Evolutionary conservation across 2,797 vertebrate genomes (phyloP), one percentile per base, ranked within the genome.

Genomic region (Bradypus variegatus): DNA sequence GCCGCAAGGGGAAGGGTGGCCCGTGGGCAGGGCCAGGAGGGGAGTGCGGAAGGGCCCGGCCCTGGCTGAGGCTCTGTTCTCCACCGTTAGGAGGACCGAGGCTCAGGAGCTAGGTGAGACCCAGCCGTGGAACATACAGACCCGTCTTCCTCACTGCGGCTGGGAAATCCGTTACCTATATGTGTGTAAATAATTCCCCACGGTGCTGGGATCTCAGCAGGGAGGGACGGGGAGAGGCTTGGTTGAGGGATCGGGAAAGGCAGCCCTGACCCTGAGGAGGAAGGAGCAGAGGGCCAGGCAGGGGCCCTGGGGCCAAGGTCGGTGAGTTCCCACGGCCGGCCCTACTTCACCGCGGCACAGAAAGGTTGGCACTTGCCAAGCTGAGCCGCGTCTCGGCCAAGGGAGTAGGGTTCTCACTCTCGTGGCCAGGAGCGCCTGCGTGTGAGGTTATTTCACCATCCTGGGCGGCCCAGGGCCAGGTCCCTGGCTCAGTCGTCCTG

Each of bases 121-220:
- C 55, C 55, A 55, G 55, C 55, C 1, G 55, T 19, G 18, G 55
- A 55, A 19, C 3, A 55, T 16, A 55, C 18, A 16, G 16, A 5
- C 4, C 55, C 6, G 4, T 18, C 55, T 7, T 2, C 55, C 55
- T 19, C 53, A 16, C 14, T 55, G 55, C 1, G 55, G 5, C 55
- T 45, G 41, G 8, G 55, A 23, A 23, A 21, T 23, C 41, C 8
- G 19, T 23, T 19, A 58, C 21, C 7, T 58, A 23, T 6, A 50
- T 50, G 50, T 23, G 55, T 16, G 16, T 23, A 25, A 78, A 11
- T 18, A 58, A 50, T 78, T 38, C 45, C 91, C 45, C 64, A 53
- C 2, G 8, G 19, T 5, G 8, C 12, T 21, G 23, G 27, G 7
- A 1, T 9, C 23, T 21, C 12, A 3, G 18, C 48, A 60, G n/a